phyloP scores from a whole-genome alignment of 2,888 invertebrate genomes.

The Neocrepidodera transversa region DNA sequence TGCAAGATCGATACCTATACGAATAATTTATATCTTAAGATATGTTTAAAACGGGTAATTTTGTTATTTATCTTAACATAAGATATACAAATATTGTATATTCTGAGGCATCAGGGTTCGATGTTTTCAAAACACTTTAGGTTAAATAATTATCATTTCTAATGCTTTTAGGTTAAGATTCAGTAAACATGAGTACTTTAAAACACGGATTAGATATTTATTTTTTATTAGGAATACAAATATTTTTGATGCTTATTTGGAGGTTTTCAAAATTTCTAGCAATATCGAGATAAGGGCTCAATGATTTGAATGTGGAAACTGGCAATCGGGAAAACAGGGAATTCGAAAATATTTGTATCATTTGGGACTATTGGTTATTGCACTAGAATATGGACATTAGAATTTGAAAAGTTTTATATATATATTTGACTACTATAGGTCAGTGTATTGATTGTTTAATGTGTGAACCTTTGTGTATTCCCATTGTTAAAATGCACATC shows the following conservation, averaged over 20 bases:
- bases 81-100: slow-evolving; percentile 28
- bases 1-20: slow-evolving; percentile 30
- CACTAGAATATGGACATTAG: slow-evolving; percentile 12
- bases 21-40: slow-evolving; percentile 32
- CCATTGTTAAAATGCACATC: slow-evolving; percentile 5
- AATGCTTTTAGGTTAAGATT: slow-evolving; percentile 43
- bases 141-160: slow-evolving; percentile 38
- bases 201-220: slow-evolving; percentile 3
- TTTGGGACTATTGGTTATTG: background rate
- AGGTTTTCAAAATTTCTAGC: background rate
- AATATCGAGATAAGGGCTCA: slow-evolving; percentile 2
- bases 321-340: background rate
- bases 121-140: slow-evolving; percentile 39
- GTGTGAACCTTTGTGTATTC: slow-evolving; percentile 19
- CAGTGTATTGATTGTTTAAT: slow-evolving; percentile 26
- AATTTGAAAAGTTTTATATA: slow-evolving; percentile 1
- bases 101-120: slow-evolving; percentile 55
- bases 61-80: slow-evolving; percentile 35
- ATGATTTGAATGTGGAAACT: slow-evolving; percentile 5
- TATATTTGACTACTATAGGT: slow-evolving; percentile 14
- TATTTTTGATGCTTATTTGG: slow-evolving; percentile 7
- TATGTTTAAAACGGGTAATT: slow-evolving; percentile 41
- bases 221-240: slow-evolving; percentile 14
- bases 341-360: slow-evolving; percentile 1
- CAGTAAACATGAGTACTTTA: slow-evolving; percentile 41